A percentile compares a stretch with the other conserved stretches of the same genome.
phyloP scores from a whole-genome alignment of 1,140 invertebrate genomes.

The Adoxophyes honmai region DNA sequence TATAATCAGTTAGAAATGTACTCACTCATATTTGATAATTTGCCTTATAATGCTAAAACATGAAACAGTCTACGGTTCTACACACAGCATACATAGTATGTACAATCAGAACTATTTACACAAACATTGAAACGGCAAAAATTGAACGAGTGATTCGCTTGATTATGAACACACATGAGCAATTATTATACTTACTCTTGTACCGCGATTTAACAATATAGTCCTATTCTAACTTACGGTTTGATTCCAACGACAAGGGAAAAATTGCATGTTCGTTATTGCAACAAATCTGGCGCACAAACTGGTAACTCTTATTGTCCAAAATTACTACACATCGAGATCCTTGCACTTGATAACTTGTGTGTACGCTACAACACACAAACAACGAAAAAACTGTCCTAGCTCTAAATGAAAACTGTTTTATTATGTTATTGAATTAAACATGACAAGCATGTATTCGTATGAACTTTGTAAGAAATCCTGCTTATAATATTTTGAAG shows the following conservation, averaged over 20 bases:
- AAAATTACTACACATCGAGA: conserved; percentile 26
- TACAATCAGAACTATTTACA: conserved; percentile 70
- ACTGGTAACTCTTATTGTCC: conserved; percentile 60
- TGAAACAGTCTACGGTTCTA: conserved; percentile 67
- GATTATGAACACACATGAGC: conserved; percentile 33
- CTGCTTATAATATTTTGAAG: no score
- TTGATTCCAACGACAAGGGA: no score
- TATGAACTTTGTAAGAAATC: no score
- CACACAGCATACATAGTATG: conserved; percentile 72
- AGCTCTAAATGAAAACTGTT: conserved; percentile 2
- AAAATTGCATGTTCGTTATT: conserved; percentile 29
- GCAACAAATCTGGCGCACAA: conserved; percentile 31
- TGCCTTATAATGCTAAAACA: conserved; percentile 52
- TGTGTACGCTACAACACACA: conserved; percentile 4
- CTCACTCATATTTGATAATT: conserved; percentile 37
- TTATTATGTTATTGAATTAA: background rate
- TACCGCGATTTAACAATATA: conserved; percentile 22
- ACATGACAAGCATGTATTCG: no score
- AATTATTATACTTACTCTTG: conserved; percentile 25
- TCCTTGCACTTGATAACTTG: conserved; percentile 19
- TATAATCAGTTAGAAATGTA: conserved; percentile 27
- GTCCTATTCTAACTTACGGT: conserved; percentile 13
- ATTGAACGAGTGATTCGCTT: conserved; percentile 30
- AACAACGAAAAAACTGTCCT: conserved; percentile 13
- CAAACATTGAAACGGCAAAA: conserved; percentile 52